phyloP scores from a whole-genome alignment of 2,888 invertebrate species.

The Calephelis perditalis region DNA sequence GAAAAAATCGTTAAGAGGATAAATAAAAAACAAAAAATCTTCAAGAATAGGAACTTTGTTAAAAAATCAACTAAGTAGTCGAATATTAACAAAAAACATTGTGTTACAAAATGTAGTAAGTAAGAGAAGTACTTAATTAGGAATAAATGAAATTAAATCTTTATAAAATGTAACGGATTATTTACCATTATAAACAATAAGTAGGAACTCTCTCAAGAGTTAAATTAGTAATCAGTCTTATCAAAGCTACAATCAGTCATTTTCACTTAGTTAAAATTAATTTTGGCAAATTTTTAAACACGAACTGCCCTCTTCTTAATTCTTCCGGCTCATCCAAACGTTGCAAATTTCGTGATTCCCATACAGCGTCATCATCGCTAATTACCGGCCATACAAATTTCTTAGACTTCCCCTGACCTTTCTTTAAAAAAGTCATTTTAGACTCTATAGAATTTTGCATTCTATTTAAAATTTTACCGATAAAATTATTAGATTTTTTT shows the following conservation, averaged over 20 bases:
- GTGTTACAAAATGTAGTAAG: too few relatives aligned
- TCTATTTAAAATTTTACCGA: too few relatives aligned
- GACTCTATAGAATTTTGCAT: too few relatives aligned
- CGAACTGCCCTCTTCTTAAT: not conserved
- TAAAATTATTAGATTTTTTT: too few relatives aligned
- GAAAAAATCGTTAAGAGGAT: not conserved
- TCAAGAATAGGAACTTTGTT: not conserved
- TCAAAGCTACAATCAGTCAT: not conserved
- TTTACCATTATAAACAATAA: slow-evolving; percentile 4
- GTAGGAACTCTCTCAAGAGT: not conserved
- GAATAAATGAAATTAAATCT: not conserved
- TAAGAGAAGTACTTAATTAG: too few relatives aligned
- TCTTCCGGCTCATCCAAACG: not conserved
- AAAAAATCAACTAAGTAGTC: not conserved
- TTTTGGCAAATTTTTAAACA: not conserved
- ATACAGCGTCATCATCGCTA: too few relatives aligned
- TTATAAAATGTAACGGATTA: slow-evolving; percentile 1
- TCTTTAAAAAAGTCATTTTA: too few relatives aligned
- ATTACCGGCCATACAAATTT: too few relatives aligned
- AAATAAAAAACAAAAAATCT: not conserved
- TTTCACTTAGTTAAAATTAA: not conserved
- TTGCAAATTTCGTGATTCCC: too few relatives aligned
- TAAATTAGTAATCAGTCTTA: slow-evolving; percentile 2
- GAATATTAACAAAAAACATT: not conserved
- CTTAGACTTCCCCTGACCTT: too few relatives aligned